Evolutionary conservation across 2,113 vertebrate genomes (phyloP).

Genomic region (Micromys minutus): DNA sequence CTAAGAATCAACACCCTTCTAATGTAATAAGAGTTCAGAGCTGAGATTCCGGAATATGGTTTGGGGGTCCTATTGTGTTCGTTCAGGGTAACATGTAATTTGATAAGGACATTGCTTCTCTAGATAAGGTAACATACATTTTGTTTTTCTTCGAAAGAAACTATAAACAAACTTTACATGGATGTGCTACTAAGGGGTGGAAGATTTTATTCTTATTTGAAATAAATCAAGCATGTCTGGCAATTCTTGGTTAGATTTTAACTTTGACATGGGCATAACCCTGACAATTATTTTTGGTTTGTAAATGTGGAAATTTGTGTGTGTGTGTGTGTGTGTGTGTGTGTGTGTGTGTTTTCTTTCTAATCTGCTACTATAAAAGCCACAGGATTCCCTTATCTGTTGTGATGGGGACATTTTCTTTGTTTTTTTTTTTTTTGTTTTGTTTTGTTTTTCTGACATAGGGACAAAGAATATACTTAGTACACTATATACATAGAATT

Average conservation of each 20-base stretch:
- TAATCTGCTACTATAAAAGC: background rate
- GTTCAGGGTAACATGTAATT: background rate
- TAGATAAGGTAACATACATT: background rate
- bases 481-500: background rate
- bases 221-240: background rate
- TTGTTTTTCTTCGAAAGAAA: slow-evolving; percentile 13
- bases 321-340: too few species aligned
- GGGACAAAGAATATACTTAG: background rate
- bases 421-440: too few species aligned
- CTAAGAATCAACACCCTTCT: background rate
- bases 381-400: background rate
- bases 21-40: background rate
- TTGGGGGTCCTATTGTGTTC: background rate
- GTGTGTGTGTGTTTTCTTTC: too few species aligned
- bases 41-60: background rate
- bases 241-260: background rate
- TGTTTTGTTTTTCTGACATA: background rate
- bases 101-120: background rate
- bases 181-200: background rate
- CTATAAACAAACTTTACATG: background rate
- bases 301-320: slow-evolving; percentile 4
- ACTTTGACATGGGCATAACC: background rate
- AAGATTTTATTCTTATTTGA: background rate
- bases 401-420: background rate
- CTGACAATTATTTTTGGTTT: background rate